phyloP scores from a whole-genome alignment of 2,888 invertebrate species.

The Plusia festucae region DNA sequence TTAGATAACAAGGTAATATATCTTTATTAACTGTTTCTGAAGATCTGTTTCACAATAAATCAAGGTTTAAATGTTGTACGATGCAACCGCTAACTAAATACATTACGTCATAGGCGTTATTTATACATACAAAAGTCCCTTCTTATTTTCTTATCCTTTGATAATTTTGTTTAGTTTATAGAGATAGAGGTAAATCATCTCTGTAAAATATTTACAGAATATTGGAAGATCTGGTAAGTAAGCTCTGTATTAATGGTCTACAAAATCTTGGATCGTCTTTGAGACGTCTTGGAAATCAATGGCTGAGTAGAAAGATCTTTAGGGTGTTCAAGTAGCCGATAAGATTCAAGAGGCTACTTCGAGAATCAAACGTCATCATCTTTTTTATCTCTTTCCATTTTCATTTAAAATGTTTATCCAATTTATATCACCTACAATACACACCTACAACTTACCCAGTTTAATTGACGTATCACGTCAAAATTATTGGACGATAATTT shows the following conservation, averaged over 20 bases:
- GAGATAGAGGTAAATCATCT: not conserved
- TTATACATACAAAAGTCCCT: too few relatives aligned
- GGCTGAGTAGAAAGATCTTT: slow-evolving; percentile 4
- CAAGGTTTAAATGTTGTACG: too few relatives aligned
- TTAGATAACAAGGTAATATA: too few relatives aligned
- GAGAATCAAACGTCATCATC: not conserved
- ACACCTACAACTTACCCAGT: too few relatives aligned
- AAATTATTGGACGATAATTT: not conserved
- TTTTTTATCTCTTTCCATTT: not conserved
- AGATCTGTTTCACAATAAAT: too few relatives aligned
- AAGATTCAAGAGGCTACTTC: not conserved
- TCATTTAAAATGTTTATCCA: not conserved
- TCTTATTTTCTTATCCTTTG: too few relatives aligned
- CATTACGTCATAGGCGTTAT: too few relatives aligned
- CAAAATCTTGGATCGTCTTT: not conserved
- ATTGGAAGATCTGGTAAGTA: not conserved
- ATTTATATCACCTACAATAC: too few relatives aligned
- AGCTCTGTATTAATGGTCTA: not conserved
- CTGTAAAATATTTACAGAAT: not conserved
- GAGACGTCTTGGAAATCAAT: not conserved
- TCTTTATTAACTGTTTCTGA: too few relatives aligned
- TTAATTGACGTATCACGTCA: not conserved
- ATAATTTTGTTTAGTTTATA: too few relatives aligned
- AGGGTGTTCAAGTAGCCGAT: not conserved
- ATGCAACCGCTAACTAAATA: too few relatives aligned